These are phyloP conservation scores for Leucoraja ocellata DNA, from an alignment of 2,797 vertebrate species.

Conservation along the genomic window DNA sequence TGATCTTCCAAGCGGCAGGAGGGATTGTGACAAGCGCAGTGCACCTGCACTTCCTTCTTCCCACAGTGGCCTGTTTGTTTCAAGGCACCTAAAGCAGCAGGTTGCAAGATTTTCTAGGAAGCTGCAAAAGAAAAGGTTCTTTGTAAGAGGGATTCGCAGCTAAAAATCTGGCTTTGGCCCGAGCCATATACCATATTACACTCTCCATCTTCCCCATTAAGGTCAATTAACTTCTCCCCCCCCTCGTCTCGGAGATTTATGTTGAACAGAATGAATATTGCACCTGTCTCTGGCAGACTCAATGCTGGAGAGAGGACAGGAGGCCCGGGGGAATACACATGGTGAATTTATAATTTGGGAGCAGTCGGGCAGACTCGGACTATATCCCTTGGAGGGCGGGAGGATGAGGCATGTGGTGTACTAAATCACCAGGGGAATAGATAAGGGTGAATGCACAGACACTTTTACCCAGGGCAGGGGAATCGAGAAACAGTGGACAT, in stretches of 20 bases:
- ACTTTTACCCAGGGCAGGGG: too few species aligned
- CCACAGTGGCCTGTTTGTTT: constrained; percentile 8
- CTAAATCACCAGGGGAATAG: too few species aligned
- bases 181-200: background rate
- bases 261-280: background rate
- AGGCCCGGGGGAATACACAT: too few species aligned
- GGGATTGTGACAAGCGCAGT: background rate
- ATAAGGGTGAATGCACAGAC: too few species aligned
- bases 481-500: too few species aligned
- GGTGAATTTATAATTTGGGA: too few species aligned
- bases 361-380: too few species aligned
- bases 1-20: background rate
- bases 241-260: background rate
- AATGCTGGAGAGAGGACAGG: too few species aligned
- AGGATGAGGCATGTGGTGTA: too few species aligned
- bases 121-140: background rate
- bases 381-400: too few species aligned
- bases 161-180: constrained; percentile 6
- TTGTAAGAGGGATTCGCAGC: constrained; percentile 17
- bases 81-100: background rate
- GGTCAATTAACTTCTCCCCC: constrained; percentile 5
- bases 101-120: background rate
- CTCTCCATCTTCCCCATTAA: background rate
- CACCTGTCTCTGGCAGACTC: background rate
- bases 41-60: too few species aligned